Percentiles rank a stretch among this genome's conserved stretches.
phyloP scores from a whole-genome alignment of 1,140 invertebrate species.

The Berghia stephanieae region DNA sequence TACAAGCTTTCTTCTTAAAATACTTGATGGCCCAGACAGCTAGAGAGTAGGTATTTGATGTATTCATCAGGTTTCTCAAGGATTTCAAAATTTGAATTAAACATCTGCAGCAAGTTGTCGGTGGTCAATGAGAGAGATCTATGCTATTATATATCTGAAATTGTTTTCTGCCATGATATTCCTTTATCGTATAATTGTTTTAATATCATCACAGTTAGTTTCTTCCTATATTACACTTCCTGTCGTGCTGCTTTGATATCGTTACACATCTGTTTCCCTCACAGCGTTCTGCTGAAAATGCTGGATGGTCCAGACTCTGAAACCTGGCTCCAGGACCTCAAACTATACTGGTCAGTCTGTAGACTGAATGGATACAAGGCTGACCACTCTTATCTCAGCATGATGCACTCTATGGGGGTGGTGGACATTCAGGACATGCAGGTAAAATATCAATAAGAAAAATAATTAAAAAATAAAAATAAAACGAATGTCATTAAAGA shows the following conservation, averaged over 20 bases:
- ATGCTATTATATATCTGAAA: neutral
- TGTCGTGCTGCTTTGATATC: neutral
- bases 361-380: conserved; percentile 40
- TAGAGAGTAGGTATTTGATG: too few relatives aligned
- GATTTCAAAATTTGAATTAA: too few relatives aligned
- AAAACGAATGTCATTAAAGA: too few relatives aligned
- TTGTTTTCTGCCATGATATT: neutral
- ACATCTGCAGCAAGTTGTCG: too few relatives aligned
- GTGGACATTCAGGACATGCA: conserved; percentile 27
- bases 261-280: conserved; percentile 15
- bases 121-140: too few relatives aligned
- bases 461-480: too few relatives aligned
- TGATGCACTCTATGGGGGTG: conserved; percentile 41
- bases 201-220: neutral
- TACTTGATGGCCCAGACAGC: too few relatives aligned
- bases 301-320: conserved; percentile 39
- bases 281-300: conserved; percentile 49
- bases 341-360: conserved; percentile 53
- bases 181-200: neutral
- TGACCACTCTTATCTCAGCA: conserved; percentile 40
- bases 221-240: neutral
- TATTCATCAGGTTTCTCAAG: too few relatives aligned
- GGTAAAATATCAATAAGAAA: too few relatives aligned
- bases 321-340: conserved; percentile 50
- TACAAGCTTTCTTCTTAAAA: too few relatives aligned